phyloP scores from a whole-genome alignment of 2,888 invertebrate species.

The Neria commutata region DNA sequence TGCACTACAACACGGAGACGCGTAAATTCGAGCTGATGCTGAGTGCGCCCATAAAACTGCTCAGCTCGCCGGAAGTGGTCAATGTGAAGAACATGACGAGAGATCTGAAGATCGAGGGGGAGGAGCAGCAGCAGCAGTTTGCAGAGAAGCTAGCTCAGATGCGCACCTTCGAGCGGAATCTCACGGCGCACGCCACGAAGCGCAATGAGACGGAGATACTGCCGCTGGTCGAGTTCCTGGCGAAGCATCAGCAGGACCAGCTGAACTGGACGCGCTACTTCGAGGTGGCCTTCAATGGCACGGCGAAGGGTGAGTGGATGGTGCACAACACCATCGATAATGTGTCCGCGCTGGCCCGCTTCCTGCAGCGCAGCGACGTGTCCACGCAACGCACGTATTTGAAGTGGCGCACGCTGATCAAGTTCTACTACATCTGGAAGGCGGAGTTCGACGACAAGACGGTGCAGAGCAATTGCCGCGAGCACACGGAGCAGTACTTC shows the following conservation, averaged over 20 bases:
- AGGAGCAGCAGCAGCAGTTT: constrained; percentile 9
- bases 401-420: constrained; percentile 45
- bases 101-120: constrained; percentile 40
- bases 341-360: constrained; percentile 40
- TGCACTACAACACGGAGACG: constrained; percentile 41
- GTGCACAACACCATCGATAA: constrained; percentile 42
- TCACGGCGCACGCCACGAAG: constrained; percentile 32
- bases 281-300: constrained; percentile 51
- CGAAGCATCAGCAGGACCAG: constrained; percentile 42
- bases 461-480: constrained; percentile 42
- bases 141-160: constrained; percentile 32
- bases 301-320: constrained; percentile 39
- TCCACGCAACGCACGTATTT: constrained; percentile 41
- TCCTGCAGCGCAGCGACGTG: constrained; percentile 34
- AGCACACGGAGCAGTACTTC: constrained; percentile 43
- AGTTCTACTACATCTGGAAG: constrained; percentile 48
- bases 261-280: constrained; percentile 53
- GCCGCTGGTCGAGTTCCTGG: constrained; percentile 39
- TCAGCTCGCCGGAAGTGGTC: constrained; percentile 28
- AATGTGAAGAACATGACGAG: constrained; percentile 41
- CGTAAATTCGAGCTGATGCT: constrained; percentile 44
- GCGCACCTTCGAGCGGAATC: constrained; percentile 42
- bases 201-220: constrained; percentile 40
- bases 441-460: constrained; percentile 32
- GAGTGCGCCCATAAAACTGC: constrained; percentile 30